Percentiles rank a stretch among this genome's conserved stretches.
phyloP scores from a whole-genome alignment of 53 echinoderm and acorn worm species.

The Holothuria leucospilota region DNA sequence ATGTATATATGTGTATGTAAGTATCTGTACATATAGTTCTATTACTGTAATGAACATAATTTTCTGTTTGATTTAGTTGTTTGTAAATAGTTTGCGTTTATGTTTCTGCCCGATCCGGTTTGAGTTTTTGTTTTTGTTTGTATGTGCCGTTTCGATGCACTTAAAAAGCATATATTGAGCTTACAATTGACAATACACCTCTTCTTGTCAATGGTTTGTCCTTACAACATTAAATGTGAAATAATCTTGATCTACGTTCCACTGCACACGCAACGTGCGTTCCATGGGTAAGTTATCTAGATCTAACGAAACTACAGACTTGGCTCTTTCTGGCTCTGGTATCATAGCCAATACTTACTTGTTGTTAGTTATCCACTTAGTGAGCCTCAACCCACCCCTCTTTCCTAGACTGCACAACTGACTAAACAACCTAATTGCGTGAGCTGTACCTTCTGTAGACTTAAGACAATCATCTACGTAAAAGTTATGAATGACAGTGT shows the following conservation, averaged over 20 bases:
- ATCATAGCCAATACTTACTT: conserved; percentile 41
- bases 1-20: too few relatives aligned
- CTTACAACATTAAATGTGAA: conserved; percentile 40
- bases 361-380: conserved; percentile 71
- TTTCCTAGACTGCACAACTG: conserved; percentile 8
- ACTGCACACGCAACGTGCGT: conserved; percentile 68
- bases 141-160: too few relatives aligned
- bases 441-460: conserved; percentile 48
- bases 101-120: too few relatives aligned
- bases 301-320: conserved; percentile 58
- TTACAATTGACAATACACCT: too few relatives aligned
- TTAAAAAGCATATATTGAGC: conserved; percentile 74
- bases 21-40: too few relatives aligned
- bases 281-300: conserved; percentile 48
- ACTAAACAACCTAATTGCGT: conserved; percentile 47
- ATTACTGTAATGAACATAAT: too few relatives aligned
- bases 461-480: conserved; percentile 80
- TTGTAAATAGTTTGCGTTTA: too few relatives aligned
- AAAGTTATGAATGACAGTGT: conserved; percentile 53
- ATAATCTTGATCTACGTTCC: conserved; percentile 61
- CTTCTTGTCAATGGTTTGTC: conserved; percentile 58
- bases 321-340: conserved; percentile 60
- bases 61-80: too few relatives aligned
- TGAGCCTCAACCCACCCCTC: conserved; percentile 66
- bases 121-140: too few relatives aligned